Base-by-base conservation (phyloP, 2,113 vertebrate species). In the Psilopogon haemacephalus region DNA sequence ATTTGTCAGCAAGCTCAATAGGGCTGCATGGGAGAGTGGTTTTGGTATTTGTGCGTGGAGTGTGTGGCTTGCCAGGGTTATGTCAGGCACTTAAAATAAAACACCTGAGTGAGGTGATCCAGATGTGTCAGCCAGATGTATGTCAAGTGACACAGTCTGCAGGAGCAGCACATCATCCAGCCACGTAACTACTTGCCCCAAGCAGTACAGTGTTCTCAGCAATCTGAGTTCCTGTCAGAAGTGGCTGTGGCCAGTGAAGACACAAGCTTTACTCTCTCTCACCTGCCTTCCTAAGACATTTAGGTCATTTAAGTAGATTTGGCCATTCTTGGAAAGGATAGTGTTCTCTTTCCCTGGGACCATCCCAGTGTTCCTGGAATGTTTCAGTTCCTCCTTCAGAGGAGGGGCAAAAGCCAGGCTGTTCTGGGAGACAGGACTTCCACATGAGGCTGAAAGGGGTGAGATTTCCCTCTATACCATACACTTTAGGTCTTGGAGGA, bases 111-210 rank as follows among this genome's bases (percentile, higher is more conserved):
- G 80, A 96, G 73, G 83, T 67, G 80, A 78, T 80, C 84, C 84
- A 95, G 95, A 93, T 95, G 88, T 82, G 93, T 77, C 84, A 95
- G 67, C 59, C 90, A 70, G 50, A 90, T 95, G 81, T 85, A 85
- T 81, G 91, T 77, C 89, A 93, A 94, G 64, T 88, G 80, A 70
- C 79, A 89, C 84, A 35, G 78, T 56, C 37, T 40, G 62, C 67
- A 50, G 77, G 79, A 93, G 76, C 63, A 2, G 54, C 72, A 40
- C 4, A 10, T 84, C 75, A 88, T 87, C 81, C 24, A 2, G 46
- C 85, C 59, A 15, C 28, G 48, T 73, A 94, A 86, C 68, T 55
- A 72, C 82, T 95, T 95, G 88, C 84, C 59, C 91, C 33, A 9
- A 86, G 96, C 85, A 55, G 78, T 46, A 20, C 13, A 21, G 28